Evolutionary conservation across 2,888 invertebrate species (phyloP), one percentile per base, ranked within the genome.

Genomic region (Barypeithes pellucidus): DNA sequence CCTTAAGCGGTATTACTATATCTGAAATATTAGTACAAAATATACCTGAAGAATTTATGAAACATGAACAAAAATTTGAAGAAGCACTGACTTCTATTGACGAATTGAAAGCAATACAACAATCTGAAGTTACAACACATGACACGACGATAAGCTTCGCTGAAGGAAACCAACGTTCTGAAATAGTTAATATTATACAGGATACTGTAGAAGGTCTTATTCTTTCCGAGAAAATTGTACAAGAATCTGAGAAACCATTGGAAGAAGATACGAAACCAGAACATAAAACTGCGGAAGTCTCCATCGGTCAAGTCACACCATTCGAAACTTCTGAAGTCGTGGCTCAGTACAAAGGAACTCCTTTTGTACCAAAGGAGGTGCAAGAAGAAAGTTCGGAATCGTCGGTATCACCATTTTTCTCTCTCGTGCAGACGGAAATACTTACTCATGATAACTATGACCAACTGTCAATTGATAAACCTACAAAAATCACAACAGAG

Each of bases 1-100:
- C 86, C 86, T 87, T 85, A 81, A 88, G 90, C 84, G 84, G 90
- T 76, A 77, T 93, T 60, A 88, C 88, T 54, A 59, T 80, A 77
- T 85, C 92, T 12, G 79, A 80, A 70, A 73, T 75, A 11, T 63
- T 76, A 47, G 90, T 88, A 14, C 89, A 91, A 85, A 81, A 88
- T 0, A 77, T 88, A 59, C 81, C 87, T 8, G 84, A 84, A 73
- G 70, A 78, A 14, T 73, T 77, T 63, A 59, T 41, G 2, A 84
- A 88, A 39, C 85, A 83, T 81, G 88, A 89, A 86, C 82, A 80
- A 50, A 79, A 80, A 72, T 74, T 79, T 47, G 80, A 81, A 54
- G 75, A 76, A 54, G 84, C 81, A 1, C 82, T 83, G 74, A 80
- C 80, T 9, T 85, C 84, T 18, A 80, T 84, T 22, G 82, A 85